A percentile compares a stretch with the other conserved stretches of the same genome.
These are phyloP conservation scores for Platycheirus rosarum DNA, from an alignment of 2,888 invertebrate genomes.

Conservation along the genomic window DNA sequence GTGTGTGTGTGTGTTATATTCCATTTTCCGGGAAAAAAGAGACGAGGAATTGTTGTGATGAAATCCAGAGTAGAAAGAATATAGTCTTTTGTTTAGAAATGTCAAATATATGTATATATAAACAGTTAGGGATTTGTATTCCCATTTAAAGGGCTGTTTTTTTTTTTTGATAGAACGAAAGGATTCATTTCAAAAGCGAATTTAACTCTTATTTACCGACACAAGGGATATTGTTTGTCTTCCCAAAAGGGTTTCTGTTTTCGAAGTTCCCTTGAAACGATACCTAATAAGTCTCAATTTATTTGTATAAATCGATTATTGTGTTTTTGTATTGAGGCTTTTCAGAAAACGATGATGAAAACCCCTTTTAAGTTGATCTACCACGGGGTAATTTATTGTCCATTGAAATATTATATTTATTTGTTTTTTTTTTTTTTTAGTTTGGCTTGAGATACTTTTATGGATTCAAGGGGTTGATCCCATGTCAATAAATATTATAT, in stretches of 20 bases:
- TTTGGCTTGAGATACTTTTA: neutral
- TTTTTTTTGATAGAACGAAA: neutral
- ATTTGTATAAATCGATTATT: slow-evolving; percentile 26
- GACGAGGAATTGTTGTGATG: slow-evolving; percentile 4
- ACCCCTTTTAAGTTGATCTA: slow-evolving; percentile 44
- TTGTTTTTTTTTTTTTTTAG: slow-evolving; percentile 5
- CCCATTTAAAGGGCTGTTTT: neutral
- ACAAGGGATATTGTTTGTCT: neutral
- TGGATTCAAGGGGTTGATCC: slow-evolving; percentile 11
- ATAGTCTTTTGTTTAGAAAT: slow-evolving; percentile 1
- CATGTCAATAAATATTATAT: slow-evolving; percentile 18
- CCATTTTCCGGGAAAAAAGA: neutral
- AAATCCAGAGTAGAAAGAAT: neutral
- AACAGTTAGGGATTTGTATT: no score
- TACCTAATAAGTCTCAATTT: slow-evolving; percentile 19
- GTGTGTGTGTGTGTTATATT: neutral
- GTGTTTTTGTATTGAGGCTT: slow-evolving; percentile 6
- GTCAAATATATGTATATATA: slow-evolving; percentile 36
- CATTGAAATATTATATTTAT: slow-evolving; percentile 9
- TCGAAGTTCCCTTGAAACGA: neutral
- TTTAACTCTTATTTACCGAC: neutral
- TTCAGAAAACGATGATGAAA: slow-evolving; percentile 30
- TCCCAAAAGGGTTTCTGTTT: neutral
- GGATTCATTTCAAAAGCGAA: slow-evolving; percentile 3
- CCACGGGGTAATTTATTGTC: slow-evolving; percentile 46